Evolutionary conservation across 2,113 vertebrate species (phyloP), one percentile per base, ranked within the genome.

Genomic region (Salvelinus namaycush): DNA sequence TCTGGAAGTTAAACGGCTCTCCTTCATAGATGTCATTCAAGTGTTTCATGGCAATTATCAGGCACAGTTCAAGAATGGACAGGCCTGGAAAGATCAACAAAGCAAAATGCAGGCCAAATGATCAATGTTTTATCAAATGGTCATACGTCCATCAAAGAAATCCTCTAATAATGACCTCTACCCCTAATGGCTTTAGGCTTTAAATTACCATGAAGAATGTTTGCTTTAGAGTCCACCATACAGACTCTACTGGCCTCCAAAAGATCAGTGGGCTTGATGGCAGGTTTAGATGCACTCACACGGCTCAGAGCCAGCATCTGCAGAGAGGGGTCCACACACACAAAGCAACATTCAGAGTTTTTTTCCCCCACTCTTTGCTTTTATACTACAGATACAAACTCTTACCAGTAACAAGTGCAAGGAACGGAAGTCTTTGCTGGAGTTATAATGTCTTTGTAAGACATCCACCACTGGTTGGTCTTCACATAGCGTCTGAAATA

Each of bases 41-140:
- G 91, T 99, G 97, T 81, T 99, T 99, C 96, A 99, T 99, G 76
- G 97, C 96, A 72, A 99, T 99, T 77, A 99, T 90, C 16, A 99
- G 92, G 84, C 97, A 99, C 78, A 99, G 91, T 90, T 99, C 98
- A 87, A 99, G 88, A 76, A 98, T 93, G 68, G 97, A 98, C 70
- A 99, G 80, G 86, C 98, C 97, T 99, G 80, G 49, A 24, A 54
- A 66, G 71, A 13, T 1, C 11, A 27, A 66, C 66, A 20, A 62
- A n/a, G 51, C 51, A 54, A 54, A 54, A 54, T 4, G 49, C 16
- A 44, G 39, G 39, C 39, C 8, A 11, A 5, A 54, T 18, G 4
- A 54, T 14, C 14, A 18, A 16, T 54, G 51, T 54, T 14, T 54
- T 18, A 54, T 54, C 3, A 54, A 54, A 54, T 54, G 16, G 3